Evolutionary conservation across 92 coral and sea anemone genomes (phyloP), one percentile per base, ranked within the genome.

Genomic region (Zoanthus gigantus): DNA sequence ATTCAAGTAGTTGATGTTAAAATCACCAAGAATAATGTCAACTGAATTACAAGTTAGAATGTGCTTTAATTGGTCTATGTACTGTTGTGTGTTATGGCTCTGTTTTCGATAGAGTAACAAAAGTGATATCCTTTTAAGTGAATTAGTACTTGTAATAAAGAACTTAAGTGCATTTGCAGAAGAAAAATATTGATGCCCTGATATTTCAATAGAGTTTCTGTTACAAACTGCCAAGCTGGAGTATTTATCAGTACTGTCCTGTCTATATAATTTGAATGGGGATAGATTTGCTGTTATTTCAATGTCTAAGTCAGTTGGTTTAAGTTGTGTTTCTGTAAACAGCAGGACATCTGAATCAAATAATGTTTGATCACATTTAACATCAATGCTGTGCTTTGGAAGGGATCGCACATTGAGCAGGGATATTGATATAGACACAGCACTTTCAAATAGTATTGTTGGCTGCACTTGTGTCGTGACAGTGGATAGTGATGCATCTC

Each of bases 21-120:
- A 34, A 34, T 34, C 42, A 2, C 94, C 90, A 63, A 90, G 77
- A 76, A 92, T 60, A 0, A 92, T 83, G 78, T 86, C 87, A n/a
- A n/a, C n/a, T n/a, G n/a, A n/a, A n/a, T n/a, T n/a, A n/a, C n/a
- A n/a, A n/a, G n/a, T n/a, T n/a, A n/a, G n/a, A n/a, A n/a, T n/a
- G n/a, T n/a, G n/a, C n/a, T n/a, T n/a, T n/a, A n/a, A n/a, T n/a
- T n/a, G 16, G 7, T 66, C 8, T 5, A 66, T 67, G 32, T 74
- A 78, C 31, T 90, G 89, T 53, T 50, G 42, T 2, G 47, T 73
- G 72, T 85, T 90, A 77, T 86, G 13, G 89, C 76, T 79, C 7
- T 90, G 89, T 46, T 89, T 83, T 69, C 84, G 71, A 77, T 89
- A 83, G 6, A 83, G 74, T 52, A 89, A 13, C 0, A 78, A n/a